A percentile compares a stretch with the other conserved stretches of the same genome.
Conservation (phyloP, 2,113 vertebrate genomes). For the Tor tambroides region DNA sequence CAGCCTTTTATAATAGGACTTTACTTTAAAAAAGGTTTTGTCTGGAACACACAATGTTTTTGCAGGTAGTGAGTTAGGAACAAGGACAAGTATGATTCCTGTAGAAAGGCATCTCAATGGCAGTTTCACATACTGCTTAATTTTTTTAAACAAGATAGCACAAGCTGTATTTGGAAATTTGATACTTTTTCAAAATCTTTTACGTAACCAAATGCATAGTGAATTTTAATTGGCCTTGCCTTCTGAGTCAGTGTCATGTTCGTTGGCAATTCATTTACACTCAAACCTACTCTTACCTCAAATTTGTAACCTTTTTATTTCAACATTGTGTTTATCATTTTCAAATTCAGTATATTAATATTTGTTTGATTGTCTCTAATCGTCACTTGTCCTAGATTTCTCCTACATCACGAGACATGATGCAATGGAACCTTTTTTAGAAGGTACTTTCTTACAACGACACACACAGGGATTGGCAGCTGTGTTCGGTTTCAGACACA, state of each 20-base stretch:
- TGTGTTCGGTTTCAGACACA: background rate
- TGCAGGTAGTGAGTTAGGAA: background rate
- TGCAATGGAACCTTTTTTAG: constrained; percentile 55
- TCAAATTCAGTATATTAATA: no score
- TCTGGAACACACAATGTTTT: background rate
- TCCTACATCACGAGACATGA: background rate
- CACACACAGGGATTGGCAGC: background rate
- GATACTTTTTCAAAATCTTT: no score
- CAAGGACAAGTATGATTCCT: background rate
- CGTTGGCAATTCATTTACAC: no score
- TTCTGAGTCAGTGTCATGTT: no score
- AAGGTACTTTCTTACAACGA: constrained; percentile 48
- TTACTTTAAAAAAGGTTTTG: background rate
- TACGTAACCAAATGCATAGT: no score
- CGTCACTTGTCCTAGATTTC: background rate
- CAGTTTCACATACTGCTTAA: no score
- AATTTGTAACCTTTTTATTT: no score
- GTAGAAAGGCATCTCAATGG: background rate
- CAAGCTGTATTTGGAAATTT: no score
- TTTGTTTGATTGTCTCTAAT: background rate
- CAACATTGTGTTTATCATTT: no score
- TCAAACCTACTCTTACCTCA: no score
- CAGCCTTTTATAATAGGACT: background rate
- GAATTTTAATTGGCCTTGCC: no score
- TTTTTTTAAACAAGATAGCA: no score